phyloP scores from a whole-genome alignment of 2,888 invertebrate genomes.

The Caradrina clavipalpis region DNA sequence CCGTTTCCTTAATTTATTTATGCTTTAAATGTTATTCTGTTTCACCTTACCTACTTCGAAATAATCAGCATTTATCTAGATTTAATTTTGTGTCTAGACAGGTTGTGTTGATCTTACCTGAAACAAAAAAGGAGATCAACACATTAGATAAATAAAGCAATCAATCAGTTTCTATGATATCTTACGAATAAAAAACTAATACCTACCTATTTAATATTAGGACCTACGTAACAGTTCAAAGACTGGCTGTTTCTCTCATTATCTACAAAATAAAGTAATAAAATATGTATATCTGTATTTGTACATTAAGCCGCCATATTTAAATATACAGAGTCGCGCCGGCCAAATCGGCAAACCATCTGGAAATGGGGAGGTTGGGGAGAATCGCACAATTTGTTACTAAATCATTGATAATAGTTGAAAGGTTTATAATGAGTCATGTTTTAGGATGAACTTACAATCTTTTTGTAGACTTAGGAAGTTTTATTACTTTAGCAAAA shows the following conservation, averaged over 20 bases:
- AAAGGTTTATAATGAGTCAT: conserved; percentile 47
- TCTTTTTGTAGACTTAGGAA: not conserved
- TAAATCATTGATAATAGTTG: conserved; percentile 73
- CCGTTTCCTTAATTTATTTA: not conserved
- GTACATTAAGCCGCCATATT: conserved; percentile 76
- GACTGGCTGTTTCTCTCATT: conserved; percentile 34
- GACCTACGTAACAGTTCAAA: not conserved
- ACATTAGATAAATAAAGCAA: conserved; percentile 6
- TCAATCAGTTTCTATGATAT: conserved; percentile 17
- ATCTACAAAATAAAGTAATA: conserved; percentile 52
- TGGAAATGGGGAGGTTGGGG: conserved; percentile 78
- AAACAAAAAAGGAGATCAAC: conserved; percentile 66
- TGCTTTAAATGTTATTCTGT: conserved; percentile 12
- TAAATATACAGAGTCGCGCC: conserved; percentile 72
- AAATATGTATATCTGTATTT: conserved; percentile 55
- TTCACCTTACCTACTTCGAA: conserved; percentile 32
- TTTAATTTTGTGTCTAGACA: conserved; percentile 17
- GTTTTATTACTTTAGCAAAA: not conserved
- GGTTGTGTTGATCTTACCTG: conserved; percentile 71
- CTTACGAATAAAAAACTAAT: not conserved
- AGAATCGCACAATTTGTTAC: conserved; percentile 73
- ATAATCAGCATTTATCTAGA: conserved; percentile 4
- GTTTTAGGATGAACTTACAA: conserved; percentile 12
- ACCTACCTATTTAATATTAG: not conserved
- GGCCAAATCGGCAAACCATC: conserved; percentile 78